These are phyloP conservation scores for Laupala kohalensis DNA, from an alignment of 1,140 invertebrate species.

Conservation along the genomic window DNA sequence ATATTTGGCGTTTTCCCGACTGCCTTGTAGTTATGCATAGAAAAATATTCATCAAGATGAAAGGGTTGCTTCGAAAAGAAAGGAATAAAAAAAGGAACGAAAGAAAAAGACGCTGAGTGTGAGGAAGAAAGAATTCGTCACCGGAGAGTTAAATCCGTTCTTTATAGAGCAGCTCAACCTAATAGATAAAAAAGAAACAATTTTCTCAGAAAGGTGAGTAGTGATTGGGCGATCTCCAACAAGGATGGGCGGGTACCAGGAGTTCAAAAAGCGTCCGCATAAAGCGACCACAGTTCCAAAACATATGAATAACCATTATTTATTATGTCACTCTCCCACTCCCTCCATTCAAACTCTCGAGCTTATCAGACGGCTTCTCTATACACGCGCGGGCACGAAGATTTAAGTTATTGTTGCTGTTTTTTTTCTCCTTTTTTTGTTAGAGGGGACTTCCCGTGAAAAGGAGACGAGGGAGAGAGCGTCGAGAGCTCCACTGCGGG, in stretches of 20 bases:
- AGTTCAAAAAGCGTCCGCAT: not conserved
- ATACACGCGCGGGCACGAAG: not conserved
- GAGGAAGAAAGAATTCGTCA: not conserved
- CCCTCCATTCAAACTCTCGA: not conserved
- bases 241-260: not conserved
- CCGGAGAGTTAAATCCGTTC: not conserved
- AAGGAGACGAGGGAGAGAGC: not conserved
- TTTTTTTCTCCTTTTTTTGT: too few relatives aligned
- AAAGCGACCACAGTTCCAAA: not conserved
- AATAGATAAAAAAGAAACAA: not conserved
- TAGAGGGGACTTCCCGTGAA: not conserved
- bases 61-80: not conserved
- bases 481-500: too few relatives aligned
- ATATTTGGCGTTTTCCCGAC: not conserved
- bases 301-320: constrained; percentile 3
- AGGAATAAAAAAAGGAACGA: too few relatives aligned
- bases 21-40: not conserved
- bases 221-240: not conserved
- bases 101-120: not conserved
- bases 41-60: not conserved
- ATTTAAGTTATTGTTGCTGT: not conserved
- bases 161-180: not conserved
- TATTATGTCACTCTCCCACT: constrained; percentile 5
- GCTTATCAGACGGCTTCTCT: not conserved
- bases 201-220: not conserved